A percentile compares a stretch with the other conserved stretches of the same genome.
Evolutionary conservation across 2,888 invertebrate species (phyloP).

Genomic region (Himalopsyche kuldschensis): DNA sequence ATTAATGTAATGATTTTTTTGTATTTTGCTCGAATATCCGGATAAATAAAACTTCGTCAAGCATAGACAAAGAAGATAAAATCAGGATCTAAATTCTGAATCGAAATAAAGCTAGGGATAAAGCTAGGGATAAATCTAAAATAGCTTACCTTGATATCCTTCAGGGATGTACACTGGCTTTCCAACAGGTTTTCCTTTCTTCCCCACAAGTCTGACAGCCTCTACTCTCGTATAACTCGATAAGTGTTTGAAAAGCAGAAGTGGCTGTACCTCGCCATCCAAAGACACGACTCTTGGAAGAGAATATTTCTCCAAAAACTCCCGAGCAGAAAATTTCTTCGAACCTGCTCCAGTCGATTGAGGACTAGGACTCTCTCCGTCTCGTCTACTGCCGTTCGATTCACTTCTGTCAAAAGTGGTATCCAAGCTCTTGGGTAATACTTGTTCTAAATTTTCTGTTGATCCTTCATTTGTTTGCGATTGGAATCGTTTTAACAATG

Average conservation of each 20-base stretch:
- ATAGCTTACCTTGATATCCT: conserved; percentile 65
- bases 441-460: conserved; percentile 23
- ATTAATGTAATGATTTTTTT: too few relatives aligned
- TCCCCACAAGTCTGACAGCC: conserved; percentile 61
- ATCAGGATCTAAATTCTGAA: too few relatives aligned
- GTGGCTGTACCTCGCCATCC: conserved; percentile 60
- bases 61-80: too few relatives aligned
- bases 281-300: conserved; percentile 64
- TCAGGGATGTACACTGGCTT: conserved; percentile 67
- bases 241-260: conserved; percentile 65
- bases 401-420: conserved; percentile 35
- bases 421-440: conserved; percentile 41
- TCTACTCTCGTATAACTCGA: conserved; percentile 66
- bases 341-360: conserved; percentile 41
- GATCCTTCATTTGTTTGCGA: conserved; percentile 14
- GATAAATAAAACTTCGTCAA: too few relatives aligned
- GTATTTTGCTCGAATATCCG: too few relatives aligned
- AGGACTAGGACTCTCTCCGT: conserved; percentile 27
- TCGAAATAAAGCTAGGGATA: neutral
- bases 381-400: conserved; percentile 28
- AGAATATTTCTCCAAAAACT: conserved; percentile 65
- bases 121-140: neutral
- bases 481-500: conserved; percentile 29
- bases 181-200: conserved; percentile 60
- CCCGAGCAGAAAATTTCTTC: conserved; percentile 47